Evolutionary conservation across 2,797 vertebrate species (phyloP).

Genomic region (Arremon brunneinucha): DNA sequence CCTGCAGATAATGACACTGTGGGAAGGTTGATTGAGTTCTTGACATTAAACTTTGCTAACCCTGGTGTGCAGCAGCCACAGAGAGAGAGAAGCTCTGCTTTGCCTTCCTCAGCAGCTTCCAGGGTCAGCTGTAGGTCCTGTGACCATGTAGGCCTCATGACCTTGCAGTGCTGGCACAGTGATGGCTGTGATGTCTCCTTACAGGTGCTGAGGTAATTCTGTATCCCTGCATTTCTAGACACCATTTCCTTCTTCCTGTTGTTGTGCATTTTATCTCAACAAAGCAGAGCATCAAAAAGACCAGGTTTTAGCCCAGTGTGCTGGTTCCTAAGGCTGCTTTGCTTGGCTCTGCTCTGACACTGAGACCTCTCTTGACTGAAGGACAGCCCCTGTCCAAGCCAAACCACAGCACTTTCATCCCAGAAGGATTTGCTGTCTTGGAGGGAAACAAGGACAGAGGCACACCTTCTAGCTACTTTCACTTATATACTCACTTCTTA

Average conservation of each 20-base stretch:
- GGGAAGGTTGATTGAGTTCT: background rate
- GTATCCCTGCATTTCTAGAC: background rate
- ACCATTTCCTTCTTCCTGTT: background rate
- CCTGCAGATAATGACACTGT: background rate
- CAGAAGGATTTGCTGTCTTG: background rate
- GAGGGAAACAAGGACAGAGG: background rate
- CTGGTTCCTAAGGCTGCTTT: background rate
- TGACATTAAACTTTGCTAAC: background rate
- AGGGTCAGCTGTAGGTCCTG: background rate
- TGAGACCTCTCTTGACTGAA: background rate
- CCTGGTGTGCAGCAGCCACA: background rate
- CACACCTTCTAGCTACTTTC: background rate
- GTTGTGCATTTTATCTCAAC: background rate
- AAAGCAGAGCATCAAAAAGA: background rate
- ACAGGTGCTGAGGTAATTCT: background rate
- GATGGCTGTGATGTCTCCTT: background rate
- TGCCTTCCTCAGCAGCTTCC: background rate
- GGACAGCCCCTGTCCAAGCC: background rate
- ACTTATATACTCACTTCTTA: background rate
- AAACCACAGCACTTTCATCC: background rate
- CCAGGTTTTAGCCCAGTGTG: background rate
- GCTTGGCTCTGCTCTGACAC: fast-evolving
- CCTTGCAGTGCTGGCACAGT: fast-evolving
- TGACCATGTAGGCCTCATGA: background rate
- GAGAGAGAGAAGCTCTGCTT: background rate